A percentile compares a stretch with the other conserved stretches of the same genome.
Evolutionary conservation across 2,888 invertebrate genomes (phyloP).

Genomic region (Drosophila greeni): DNA sequence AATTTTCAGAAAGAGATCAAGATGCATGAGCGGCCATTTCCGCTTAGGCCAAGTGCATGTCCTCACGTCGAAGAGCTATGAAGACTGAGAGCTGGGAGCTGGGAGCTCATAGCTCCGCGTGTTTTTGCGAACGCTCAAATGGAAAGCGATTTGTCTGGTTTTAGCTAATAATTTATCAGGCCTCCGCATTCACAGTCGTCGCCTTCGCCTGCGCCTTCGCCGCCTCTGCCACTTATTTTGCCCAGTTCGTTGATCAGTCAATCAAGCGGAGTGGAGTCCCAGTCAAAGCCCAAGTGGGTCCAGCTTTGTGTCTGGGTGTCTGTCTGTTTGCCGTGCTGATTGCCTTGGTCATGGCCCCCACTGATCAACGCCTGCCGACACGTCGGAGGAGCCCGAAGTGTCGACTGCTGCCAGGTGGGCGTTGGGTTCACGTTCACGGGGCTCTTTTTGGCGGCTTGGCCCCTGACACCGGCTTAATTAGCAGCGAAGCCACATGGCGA

Average conservation of each 20-base stretch:
- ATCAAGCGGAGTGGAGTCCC: slow-evolving; percentile 44
- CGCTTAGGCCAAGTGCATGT: slow-evolving; percentile 48
- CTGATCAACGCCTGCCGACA: slow-evolving; percentile 44
- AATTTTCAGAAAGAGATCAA: slow-evolving; percentile 18
- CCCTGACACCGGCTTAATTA: slow-evolving; percentile 47
- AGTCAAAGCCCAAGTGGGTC: slow-evolving; percentile 23
- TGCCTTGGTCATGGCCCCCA: slow-evolving; percentile 47
- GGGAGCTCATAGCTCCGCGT: slow-evolving; percentile 28
- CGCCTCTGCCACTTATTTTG: slow-evolving; percentile 24
- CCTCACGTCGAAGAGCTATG: slow-evolving; percentile 53
- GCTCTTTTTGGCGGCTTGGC: slow-evolving; percentile 41
- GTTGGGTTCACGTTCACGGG: slow-evolving; percentile 18
- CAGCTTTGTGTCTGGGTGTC: slow-evolving; percentile 21
- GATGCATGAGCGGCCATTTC: slow-evolving; percentile 38
- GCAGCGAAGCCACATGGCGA: slow-evolving; percentile 15
- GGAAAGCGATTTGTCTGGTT: slow-evolving; percentile 78
- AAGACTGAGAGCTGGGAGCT: slow-evolving; percentile 9
- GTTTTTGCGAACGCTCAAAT: slow-evolving; percentile 58
- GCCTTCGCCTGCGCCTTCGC: slow-evolving; percentile 21
- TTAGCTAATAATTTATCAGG: slow-evolving; percentile 72
- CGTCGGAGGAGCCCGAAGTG: slow-evolving; percentile 18
- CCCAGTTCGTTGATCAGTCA: slow-evolving; percentile 63
- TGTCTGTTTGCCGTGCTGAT: slow-evolving; percentile 44
- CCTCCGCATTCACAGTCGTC: slow-evolving; percentile 44
- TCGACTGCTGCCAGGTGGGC: slow-evolving; percentile 48